A percentile compares a stretch with the other conserved stretches of the same genome.
These are phyloP conservation scores for Rhorus exstirpatorius DNA, from an alignment of 2,888 invertebrate genomes.

Conservation along the genomic window DNA sequence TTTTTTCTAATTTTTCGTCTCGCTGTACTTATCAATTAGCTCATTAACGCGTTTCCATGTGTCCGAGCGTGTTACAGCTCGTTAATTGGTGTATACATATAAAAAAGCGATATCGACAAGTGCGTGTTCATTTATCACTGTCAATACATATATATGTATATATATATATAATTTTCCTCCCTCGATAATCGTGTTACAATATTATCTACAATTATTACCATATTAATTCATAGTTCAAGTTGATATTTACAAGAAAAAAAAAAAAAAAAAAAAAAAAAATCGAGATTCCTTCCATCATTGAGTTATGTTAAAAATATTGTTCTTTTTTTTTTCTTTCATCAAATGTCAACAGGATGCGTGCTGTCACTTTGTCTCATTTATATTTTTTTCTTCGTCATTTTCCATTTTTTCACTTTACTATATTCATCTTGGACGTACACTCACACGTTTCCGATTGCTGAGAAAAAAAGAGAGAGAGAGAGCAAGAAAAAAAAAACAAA, in stretches of 20 bases:
- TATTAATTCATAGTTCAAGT: slow-evolving; percentile 66
- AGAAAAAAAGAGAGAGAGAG: slow-evolving; percentile 10
- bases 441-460: too few species aligned
- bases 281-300: slow-evolving; percentile 42
- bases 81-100: slow-evolving; percentile 70
- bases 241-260: slow-evolving; percentile 68
- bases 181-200: slow-evolving; percentile 66
- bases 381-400: slow-evolving; percentile 49
- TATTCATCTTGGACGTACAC: slow-evolving; percentile 63
- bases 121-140: slow-evolving; percentile 55
- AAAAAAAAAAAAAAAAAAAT: slow-evolving; percentile 50
- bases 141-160: slow-evolving; percentile 49
- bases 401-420: slow-evolving; percentile 21
- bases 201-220: slow-evolving; percentile 69
- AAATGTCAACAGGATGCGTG: slow-evolving; percentile 13
- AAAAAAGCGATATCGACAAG: slow-evolving; percentile 71
- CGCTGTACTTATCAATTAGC: slow-evolving; percentile 23
- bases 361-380: slow-evolving; percentile 20
- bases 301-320: slow-evolving; percentile 71
- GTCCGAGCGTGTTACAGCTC: slow-evolving; percentile 53
- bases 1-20: slow-evolving; percentile 23
- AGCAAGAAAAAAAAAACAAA: neutral
- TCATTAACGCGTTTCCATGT: slow-evolving; percentile 53
- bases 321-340: slow-evolving; percentile 13
- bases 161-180: slow-evolving; percentile 41